Evolutionary conservation across 2,888 invertebrate genomes (phyloP), one percentile per base, ranked within the genome.

Genomic region (Eupithecia exiguata): DNA sequence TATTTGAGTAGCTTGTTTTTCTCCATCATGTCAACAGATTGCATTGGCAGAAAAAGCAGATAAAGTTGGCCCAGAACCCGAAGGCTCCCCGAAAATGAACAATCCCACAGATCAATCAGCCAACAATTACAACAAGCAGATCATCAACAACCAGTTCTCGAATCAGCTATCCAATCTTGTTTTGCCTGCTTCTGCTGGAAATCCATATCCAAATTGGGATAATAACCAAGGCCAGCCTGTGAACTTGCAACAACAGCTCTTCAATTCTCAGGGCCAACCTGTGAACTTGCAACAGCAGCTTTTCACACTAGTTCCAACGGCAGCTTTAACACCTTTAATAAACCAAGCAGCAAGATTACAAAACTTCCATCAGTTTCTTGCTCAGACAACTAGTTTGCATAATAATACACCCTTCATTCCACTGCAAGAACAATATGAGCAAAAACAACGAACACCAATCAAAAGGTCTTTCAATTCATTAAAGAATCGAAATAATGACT

Each of bases 11-110:
- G 21, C 10, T 30, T 61, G 30, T 61, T 65, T 18, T n/a, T 38
- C 49, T 18, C 9, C 46, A 58, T 43, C 21, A 25, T 68, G 1
- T 68, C 79, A 80, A 65, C 83, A 92, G 92, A 86, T 88, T 69
- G 87, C 74, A 30, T 53, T 63, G 38, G 72, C 75, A n/a, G 76
- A 77, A 70, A 70, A 77, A 61, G 77, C 73, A 69, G 74, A 72
- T 65, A 78, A 81, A 58, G 79, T 82, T 66, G 89, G 84, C 75
- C 87, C 88, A 70, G 92, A 92, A 80, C 92, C 92, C 63, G 81
- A 80, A 16, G 86, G 86, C 14, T 77, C 76, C 4, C 90, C 90
- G 71, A 87, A 85, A 62, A 78, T 77, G 69, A 79, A 84, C 67
- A 61, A 66, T n/a, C 12, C 68, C 35, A 36, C 35, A 12, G 66